These are phyloP conservation scores for Halictus quadricinctus DNA, from an alignment of 2,888 invertebrate species.

Conservation along the genomic window DNA sequence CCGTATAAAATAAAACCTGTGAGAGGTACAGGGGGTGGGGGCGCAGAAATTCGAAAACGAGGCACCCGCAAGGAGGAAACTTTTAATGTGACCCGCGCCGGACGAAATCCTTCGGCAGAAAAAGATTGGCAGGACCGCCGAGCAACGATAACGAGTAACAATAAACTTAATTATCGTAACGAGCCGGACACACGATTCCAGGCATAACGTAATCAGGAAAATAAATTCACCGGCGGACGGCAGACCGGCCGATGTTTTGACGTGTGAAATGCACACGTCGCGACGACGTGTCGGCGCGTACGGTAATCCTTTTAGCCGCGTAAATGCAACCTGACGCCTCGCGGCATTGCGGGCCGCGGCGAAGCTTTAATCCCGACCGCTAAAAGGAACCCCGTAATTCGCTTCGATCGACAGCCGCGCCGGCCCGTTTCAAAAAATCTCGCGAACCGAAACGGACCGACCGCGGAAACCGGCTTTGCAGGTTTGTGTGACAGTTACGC, in stretches of 20 bases:
- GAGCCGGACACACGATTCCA: background rate
- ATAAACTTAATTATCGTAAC: slow-evolving; percentile 36
- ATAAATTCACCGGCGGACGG: background rate
- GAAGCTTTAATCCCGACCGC: slow-evolving; percentile 19
- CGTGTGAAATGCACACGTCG: background rate
- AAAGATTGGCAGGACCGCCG: too few relatives aligned
- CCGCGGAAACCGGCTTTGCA: background rate
- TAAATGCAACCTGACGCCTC: slow-evolving; percentile 23
- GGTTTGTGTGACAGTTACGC: background rate
- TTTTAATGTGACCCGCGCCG: background rate
- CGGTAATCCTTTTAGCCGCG: slow-evolving; percentile 30
- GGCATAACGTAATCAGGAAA: slow-evolving; percentile 20
- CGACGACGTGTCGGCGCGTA: background rate
- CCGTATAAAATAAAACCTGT: background rate
- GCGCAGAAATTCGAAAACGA: background rate
- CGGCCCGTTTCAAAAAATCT: background rate
- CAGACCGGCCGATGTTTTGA: slow-evolving; percentile 17
- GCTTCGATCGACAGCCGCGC: slow-evolving; percentile 1
- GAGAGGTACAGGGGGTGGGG: background rate
- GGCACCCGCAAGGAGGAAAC: background rate
- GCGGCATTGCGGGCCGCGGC: background rate
- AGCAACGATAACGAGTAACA: slow-evolving; percentile 14
- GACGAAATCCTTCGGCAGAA: background rate
- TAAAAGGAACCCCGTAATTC: slow-evolving; percentile 12
- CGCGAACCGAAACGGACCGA: background rate